Conservation (phyloP, 1,140 invertebrate species). For the Bombus superbus region DNA sequence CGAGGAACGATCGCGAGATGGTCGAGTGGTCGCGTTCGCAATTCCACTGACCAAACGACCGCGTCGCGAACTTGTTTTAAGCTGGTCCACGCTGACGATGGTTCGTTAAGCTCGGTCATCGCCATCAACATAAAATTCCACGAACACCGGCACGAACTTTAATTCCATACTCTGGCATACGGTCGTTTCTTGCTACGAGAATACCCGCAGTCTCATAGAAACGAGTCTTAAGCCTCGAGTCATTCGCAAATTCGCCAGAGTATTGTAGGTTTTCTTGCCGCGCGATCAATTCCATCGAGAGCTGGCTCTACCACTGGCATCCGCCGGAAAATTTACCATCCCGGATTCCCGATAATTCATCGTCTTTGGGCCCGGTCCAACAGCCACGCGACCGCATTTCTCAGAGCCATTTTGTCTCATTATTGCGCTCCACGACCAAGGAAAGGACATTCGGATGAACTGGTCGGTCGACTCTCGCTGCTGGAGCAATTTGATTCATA, state of each 20-base stretch:
- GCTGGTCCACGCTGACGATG: neutral
- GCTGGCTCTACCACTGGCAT: slow-evolving; percentile 22
- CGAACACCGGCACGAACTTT: neutral
- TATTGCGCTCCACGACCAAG: slow-evolving; percentile 40
- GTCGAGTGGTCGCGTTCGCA: neutral
- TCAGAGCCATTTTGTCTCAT: slow-evolving; percentile 60
- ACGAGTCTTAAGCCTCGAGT: neutral
- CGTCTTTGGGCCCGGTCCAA: slow-evolving; percentile 38
- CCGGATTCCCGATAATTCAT: slow-evolving; percentile 61
- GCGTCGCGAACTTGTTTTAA: neutral
- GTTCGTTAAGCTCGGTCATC: slow-evolving; percentile 14
- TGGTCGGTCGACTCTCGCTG: neutral
- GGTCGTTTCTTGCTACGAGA: neutral
- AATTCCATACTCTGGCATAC: neutral
- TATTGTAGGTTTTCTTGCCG: slow-evolving; percentile 30
- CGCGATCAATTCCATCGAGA: slow-evolving; percentile 36
- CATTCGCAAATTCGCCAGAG: slow-evolving; percentile 2
- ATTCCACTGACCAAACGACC: neutral
- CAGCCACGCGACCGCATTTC: slow-evolving; percentile 56
- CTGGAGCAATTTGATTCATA: neutral
- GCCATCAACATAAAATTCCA: slow-evolving; percentile 23
- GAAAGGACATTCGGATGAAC: slow-evolving; percentile 5
- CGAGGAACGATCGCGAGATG: neutral
- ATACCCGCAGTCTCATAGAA: too few relatives aligned
- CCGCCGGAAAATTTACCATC: slow-evolving; percentile 44